A percentile compares a stretch with the other conserved stretches of the same genome.
Conservation (phyloP, 2,113 vertebrate species). For the Typhlomys cinereus region DNA sequence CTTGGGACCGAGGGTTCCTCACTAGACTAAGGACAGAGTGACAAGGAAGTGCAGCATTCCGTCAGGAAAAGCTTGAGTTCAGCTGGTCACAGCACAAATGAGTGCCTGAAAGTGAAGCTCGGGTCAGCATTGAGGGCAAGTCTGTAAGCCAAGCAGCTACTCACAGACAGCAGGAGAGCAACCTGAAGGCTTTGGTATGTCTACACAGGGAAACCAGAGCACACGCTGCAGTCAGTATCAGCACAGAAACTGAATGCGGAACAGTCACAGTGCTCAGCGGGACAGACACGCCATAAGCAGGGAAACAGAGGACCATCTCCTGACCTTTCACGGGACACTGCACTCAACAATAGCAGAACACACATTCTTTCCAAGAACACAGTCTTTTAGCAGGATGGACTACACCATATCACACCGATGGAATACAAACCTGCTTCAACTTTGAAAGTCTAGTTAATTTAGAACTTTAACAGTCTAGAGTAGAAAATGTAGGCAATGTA, state of each 20-base stretch:
- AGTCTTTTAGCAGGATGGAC: not conserved
- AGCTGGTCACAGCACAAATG: not conserved
- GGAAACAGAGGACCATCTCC: not conserved
- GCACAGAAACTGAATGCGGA: not conserved
- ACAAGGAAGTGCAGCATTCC: not conserved
- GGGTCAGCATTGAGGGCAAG: not conserved
- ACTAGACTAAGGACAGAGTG: not conserved
- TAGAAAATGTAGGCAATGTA: not conserved
- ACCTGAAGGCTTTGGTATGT: rapidly evolving
- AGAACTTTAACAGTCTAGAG: not conserved
- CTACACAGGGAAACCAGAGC: not conserved
- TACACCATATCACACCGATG: not conserved
- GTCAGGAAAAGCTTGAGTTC: not conserved
- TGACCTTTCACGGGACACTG: not conserved
- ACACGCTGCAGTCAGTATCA: not conserved
- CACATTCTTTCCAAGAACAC: not conserved
- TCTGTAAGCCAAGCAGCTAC: not conserved
- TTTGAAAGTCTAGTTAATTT: slow-evolving; percentile 18
- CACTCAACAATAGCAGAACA: not conserved
- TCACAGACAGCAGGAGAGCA: not conserved
- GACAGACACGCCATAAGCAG: not conserved
- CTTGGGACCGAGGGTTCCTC: not conserved
- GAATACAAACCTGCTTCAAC: not conserved
- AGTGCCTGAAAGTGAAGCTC: not conserved
- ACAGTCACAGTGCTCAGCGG: not conserved